phyloP scores from a whole-genome alignment of 2,888 invertebrate genomes.

The Pharmacophagus antenor region DNA sequence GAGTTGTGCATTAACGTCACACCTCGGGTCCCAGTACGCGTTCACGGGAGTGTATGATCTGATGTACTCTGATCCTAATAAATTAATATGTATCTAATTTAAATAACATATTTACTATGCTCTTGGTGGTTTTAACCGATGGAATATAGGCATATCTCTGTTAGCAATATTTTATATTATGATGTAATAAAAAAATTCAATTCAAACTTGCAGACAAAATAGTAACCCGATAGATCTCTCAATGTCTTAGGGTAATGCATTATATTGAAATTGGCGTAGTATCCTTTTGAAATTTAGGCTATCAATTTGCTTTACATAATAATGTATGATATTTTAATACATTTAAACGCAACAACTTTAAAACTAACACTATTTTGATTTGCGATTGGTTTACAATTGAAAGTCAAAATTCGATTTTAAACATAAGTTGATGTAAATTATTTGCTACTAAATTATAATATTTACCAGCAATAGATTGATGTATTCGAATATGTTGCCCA shows the following conservation, averaged over 20 bases:
- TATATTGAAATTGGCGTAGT: background rate
- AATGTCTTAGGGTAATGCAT: background rate
- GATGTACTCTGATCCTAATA: slow-evolving; percentile 77
- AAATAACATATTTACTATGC: too few relatives aligned
- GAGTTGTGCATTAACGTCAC: slow-evolving; percentile 80
- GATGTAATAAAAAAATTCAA: background rate
- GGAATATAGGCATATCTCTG: too few relatives aligned
- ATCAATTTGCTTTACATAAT: background rate
- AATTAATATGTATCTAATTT: slow-evolving; percentile 2
- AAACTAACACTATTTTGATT: too few relatives aligned
- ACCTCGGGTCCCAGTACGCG: slow-evolving; percentile 58
- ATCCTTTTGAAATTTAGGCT: background rate
- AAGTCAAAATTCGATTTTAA: background rate
- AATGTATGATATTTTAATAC: background rate
- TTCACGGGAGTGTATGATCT: slow-evolving; percentile 90
- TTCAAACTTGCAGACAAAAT: background rate
- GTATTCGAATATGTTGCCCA: slow-evolving; percentile 87
- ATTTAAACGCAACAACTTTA: too few relatives aligned
- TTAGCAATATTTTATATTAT: too few relatives aligned
- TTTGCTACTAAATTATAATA: background rate
- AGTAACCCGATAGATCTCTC: background rate
- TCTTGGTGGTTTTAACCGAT: too few relatives aligned
- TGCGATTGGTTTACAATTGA: too few relatives aligned
- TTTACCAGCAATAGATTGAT: slow-evolving; percentile 78
- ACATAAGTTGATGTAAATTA: background rate